Evolutionary conservation across 2,113 vertebrate genomes (phyloP), one percentile per base, ranked within the genome.

Genomic region (Recurvirostra avosetta): DNA sequence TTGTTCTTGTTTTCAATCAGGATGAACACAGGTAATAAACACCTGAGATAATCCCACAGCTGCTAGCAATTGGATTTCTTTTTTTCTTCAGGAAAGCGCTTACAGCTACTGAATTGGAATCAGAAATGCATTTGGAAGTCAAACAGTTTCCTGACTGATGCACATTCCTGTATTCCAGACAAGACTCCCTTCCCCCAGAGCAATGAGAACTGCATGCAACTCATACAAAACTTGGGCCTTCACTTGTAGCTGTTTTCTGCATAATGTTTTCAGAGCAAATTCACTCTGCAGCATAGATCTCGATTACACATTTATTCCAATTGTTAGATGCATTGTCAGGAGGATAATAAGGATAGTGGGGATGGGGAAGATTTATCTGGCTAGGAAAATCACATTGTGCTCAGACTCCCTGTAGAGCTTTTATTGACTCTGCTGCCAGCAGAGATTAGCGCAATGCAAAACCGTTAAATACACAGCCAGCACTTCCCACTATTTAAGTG

Each of bases 41-140:
- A 96, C 26, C 74, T 92, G 62, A 61, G 62, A 74, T 74, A 91
- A 93, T 80, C 68, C 79, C 96, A 86, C 66, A 89, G 84, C 61
- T 94, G 76, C 81, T 96, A 91, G 84, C 77, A 89, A 81, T 84
- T 89, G 73, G 26, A 81, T 87, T 86, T 84, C 11, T 43, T 71
- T 84, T 77, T 88, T 88, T 58, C 74, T 55, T 85, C 61, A 71
- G 66, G 73, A 78, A 96, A 87, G 62, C 8, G 8, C 86, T 94
- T 96, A 36, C 49, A 66, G 71, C 81, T 86, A 92, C 93, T 67
- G 81, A 87, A 58, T 41, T 80, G 68, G 71, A 96, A 87, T 94
- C 67, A 97, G 73, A 94, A 95, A 94, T 83, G 6, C 59, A 71
- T 91, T 89, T 92, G 91, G 92, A 95, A 96, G 84, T 93, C 87